Evolutionary conservation across 37 sponge, comb jelly and placozoan species (phyloP), one percentile per base, ranked within the genome.

Genomic region (Mnemiopsis leidyi): DNA sequence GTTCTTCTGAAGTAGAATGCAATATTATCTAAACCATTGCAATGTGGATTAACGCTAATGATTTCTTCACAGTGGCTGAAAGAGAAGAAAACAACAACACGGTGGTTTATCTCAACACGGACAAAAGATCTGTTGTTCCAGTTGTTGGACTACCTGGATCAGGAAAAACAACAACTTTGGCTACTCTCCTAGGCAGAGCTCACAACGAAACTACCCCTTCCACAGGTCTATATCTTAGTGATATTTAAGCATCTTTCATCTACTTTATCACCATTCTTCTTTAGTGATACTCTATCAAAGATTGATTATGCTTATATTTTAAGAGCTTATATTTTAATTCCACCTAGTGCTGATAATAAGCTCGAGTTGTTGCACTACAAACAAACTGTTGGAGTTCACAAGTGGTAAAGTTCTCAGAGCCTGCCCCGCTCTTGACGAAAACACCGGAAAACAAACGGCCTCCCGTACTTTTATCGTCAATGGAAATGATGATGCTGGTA

Each of bases 11-110:
- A n/a, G n/a, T n/a, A n/a, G n/a, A n/a, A n/a, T n/a, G n/a, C n/a
- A n/a, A n/a, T n/a, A n/a, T n/a, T n/a, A n/a, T n/a, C n/a, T n/a
- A n/a, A n/a, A n/a, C n/a, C n/a, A n/a, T n/a, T n/a, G n/a, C n/a
- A n/a, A n/a, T n/a, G n/a, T n/a, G n/a, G n/a, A n/a, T n/a, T n/a
- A n/a, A n/a, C n/a, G n/a, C n/a, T n/a, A n/a, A n/a, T n/a, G n/a
- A n/a, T n/a, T n/a, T n/a, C n/a, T n/a, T n/a, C n/a, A n/a, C 82
- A 79, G 82, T 79, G 31, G 82, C 73, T 71, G 79, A 77, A 77
- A 33, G 79, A 33, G 79, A 85, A 20, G 90, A 40, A 16, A 26
- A 39, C 29, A 71, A 5, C 20, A 71, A 28, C 75, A 38, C 90
- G 90, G 29, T 26, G 25, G 90, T 85, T 40, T 85, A 85, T 21